Evolutionary conservation across 2,797 vertebrate genomes (phyloP).

Genomic region (Phalanger gymnotis): DNA sequence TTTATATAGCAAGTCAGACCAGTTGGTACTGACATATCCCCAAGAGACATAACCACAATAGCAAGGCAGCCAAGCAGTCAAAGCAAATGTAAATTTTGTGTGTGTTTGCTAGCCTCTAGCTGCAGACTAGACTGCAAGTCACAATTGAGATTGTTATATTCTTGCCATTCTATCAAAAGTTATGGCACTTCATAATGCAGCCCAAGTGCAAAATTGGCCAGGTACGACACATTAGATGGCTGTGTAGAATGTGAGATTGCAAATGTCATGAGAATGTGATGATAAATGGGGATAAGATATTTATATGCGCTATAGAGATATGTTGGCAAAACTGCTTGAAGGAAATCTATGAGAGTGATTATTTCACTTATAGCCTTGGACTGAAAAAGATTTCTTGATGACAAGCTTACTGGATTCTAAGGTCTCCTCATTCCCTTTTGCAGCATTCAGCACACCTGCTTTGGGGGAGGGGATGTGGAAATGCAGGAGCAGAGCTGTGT

Average conservation of each 20-base stretch:
- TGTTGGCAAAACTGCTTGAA: slow-evolving; percentile 66
- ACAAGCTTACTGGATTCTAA: slow-evolving; percentile 6
- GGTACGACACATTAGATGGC: slow-evolving; percentile 72
- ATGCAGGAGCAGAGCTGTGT: neutral
- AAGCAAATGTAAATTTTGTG: slow-evolving; percentile 58
- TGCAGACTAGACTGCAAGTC: slow-evolving; percentile 71
- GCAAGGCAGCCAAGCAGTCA: slow-evolving; percentile 17
- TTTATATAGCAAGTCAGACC: neutral
- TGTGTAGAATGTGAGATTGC: slow-evolving; percentile 69
- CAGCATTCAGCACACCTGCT: neutral
- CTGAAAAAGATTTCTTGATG: slow-evolving; percentile 11
- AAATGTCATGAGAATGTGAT: slow-evolving; percentile 66
- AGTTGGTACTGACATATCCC: neutral
- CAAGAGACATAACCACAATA: neutral
- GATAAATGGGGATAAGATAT: slow-evolving; percentile 64
- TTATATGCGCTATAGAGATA: slow-evolving; percentile 68
- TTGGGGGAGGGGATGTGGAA: neutral
- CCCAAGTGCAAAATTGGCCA: slow-evolving; percentile 71
- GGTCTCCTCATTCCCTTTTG: neutral
- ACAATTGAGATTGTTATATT: slow-evolving; percentile 16
- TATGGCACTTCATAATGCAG: slow-evolving; percentile 58
- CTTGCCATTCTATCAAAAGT: slow-evolving; percentile 65
- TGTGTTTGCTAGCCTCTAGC: slow-evolving; percentile 53
- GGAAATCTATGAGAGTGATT: slow-evolving; percentile 59
- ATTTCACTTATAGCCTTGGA: slow-evolving; percentile 57